phyloP scores from a whole-genome alignment of 2,797 vertebrate species.

The Alauda arvensis region DNA sequence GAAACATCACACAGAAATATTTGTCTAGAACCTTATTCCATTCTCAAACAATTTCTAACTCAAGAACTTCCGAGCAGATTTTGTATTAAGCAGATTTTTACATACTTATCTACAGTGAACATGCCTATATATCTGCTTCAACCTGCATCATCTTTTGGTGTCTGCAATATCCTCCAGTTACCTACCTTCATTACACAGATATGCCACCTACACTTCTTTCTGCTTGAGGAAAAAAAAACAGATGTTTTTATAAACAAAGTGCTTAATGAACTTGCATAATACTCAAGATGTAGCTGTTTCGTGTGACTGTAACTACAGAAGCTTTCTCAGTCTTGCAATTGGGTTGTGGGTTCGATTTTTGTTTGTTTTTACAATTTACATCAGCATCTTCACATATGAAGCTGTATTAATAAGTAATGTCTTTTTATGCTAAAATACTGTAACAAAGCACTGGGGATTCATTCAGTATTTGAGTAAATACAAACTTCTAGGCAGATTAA shows the following conservation, averaged over 20 bases:
- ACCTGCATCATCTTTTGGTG: neutral
- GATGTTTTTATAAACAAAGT: neutral
- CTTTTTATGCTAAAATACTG: neutral
- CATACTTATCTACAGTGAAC: neutral
- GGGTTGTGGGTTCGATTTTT: too few relatives aligned
- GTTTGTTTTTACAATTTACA: neutral
- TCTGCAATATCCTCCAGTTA: neutral
- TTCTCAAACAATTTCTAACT: neutral
- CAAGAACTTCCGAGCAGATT: neutral
- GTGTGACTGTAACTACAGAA: neutral
- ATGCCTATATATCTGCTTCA: neutral
- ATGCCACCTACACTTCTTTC: neutral
- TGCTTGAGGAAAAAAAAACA: neutral
- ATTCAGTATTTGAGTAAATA: neutral
- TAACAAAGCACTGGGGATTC: neutral
- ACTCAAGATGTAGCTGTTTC: neutral
- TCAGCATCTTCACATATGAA: neutral
- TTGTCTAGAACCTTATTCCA: neutral
- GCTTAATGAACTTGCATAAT: neutral
- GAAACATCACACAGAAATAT: neutral
- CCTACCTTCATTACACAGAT: fast-evolving
- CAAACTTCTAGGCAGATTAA: neutral
- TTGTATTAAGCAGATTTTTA: neutral
- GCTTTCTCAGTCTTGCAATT: neutral
- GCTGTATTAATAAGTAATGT: neutral